Conservation (phyloP, 2,113 vertebrate species). For the Paramormyrops kingsleyae region DNA sequence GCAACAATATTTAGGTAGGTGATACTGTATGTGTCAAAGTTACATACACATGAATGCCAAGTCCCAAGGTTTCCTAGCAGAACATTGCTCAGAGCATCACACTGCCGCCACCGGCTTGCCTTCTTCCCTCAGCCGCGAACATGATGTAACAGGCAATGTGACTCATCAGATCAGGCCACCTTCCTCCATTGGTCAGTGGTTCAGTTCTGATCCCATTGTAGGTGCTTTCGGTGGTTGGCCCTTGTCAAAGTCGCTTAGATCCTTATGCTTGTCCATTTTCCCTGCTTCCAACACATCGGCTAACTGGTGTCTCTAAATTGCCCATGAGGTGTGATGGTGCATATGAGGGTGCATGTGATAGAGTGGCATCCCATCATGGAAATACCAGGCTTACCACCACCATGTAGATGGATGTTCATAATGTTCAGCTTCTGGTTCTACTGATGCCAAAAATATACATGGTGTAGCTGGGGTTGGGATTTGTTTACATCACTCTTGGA, state of each 20-base stretch:
- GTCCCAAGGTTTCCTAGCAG: neutral
- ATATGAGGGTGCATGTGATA: too few relatives aligned
- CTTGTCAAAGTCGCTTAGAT: neutral
- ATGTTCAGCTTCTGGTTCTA: neutral
- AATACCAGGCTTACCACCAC: too few relatives aligned
- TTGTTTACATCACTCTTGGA: neutral
- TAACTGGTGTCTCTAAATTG: neutral
- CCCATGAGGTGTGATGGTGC: too few relatives aligned
- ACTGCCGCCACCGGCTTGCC: neutral
- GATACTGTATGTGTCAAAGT: too few relatives aligned
- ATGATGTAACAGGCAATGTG: neutral
- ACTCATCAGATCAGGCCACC: neutral
- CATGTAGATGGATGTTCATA: neutral
- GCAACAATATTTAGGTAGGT: too few relatives aligned
- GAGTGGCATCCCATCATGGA: too few relatives aligned
- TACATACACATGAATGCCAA: neutral
- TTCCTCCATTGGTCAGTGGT: neutral
- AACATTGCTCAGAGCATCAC: neutral
- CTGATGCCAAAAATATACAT: neutral
- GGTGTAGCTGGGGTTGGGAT: neutral
- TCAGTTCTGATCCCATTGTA: neutral
- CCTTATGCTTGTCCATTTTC: neutral
- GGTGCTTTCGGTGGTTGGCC: neutral
- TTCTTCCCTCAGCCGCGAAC: neutral
- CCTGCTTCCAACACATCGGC: neutral